These are phyloP conservation scores for Clarias batrachus DNA, from an alignment of 2,113 vertebrate genomes.

Conservation along the genomic window DNA sequence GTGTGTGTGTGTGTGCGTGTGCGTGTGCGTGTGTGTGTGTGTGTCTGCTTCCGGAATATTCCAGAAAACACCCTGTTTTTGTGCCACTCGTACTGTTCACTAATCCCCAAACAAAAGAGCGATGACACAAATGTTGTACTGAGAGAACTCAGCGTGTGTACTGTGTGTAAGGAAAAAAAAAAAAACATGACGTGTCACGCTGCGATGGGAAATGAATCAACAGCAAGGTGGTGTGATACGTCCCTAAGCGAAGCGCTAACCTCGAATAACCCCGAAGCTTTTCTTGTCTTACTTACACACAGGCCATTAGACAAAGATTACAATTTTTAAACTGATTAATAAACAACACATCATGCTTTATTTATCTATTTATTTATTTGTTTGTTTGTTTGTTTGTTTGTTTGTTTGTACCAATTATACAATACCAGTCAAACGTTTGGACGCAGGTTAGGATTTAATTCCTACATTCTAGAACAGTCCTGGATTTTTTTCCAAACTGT, in stretches of 20 bases:
- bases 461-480: too few relatives aligned
- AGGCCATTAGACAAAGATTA: not conserved
- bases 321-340: too few relatives aligned
- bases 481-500: too few relatives aligned
- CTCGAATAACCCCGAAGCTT: not conserved
- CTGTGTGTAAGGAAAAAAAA: not conserved
- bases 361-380: too few relatives aligned
- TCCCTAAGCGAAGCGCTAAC: not conserved
- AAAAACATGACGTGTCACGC: not conserved
- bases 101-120: slow-evolving; percentile 59
- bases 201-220: not conserved
- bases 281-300: not conserved
- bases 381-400: too few relatives aligned
- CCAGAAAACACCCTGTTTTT: slow-evolving; percentile 54
- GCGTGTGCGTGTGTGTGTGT: not conserved
- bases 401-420: too few relatives aligned
- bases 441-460: too few relatives aligned
- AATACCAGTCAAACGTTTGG: too few relatives aligned
- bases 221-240: not conserved
- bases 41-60: slow-evolving; percentile 33
- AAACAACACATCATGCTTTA: not conserved
- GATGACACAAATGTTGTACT: not conserved
- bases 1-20: not conserved
- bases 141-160: not conserved
- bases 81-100: slow-evolving; percentile 50